Evolutionary conservation across 1,140 invertebrate genomes (phyloP).

Genomic region (Coenobita brevimanus): DNA sequence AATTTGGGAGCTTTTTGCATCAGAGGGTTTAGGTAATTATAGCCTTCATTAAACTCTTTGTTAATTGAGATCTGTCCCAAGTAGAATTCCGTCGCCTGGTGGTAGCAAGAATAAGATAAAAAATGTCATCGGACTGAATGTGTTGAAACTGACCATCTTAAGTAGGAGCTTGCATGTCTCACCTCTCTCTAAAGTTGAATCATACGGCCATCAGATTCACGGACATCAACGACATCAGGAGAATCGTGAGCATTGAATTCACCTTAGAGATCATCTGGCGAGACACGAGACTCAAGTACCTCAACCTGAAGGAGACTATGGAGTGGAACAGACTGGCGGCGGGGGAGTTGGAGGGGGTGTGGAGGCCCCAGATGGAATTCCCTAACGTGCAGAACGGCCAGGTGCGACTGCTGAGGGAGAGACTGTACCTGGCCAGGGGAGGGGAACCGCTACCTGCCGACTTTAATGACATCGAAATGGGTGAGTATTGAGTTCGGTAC

Average conservation of each 20-base stretch:
- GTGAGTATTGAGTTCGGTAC: too few relatives aligned
- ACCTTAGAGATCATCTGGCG: slow-evolving; percentile 39
- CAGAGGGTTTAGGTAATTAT: too few relatives aligned
- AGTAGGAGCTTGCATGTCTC: too few relatives aligned
- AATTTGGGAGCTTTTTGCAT: too few relatives aligned
- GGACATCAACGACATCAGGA: slow-evolving; percentile 49
- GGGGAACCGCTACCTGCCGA: slow-evolving; percentile 29
- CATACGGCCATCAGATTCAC: too few relatives aligned
- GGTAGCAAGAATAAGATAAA: too few relatives aligned
- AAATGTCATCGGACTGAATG: too few relatives aligned
- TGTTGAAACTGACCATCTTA: too few relatives aligned
- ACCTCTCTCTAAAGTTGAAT: too few relatives aligned
- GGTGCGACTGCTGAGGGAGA: slow-evolving; percentile 42
- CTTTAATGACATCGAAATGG: slow-evolving; percentile 55
- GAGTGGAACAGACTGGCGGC: slow-evolving; percentile 43
- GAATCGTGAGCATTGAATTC: slow-evolving; percentile 50
- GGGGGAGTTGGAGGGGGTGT: slow-evolving; percentile 35
- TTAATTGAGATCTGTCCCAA: too few relatives aligned
- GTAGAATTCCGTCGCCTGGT: too few relatives aligned
- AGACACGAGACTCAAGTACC: slow-evolving; percentile 50
- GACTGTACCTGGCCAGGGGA: slow-evolving; percentile 18
- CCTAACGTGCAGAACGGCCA: slow-evolving; percentile 50
- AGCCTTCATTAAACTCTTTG: too few relatives aligned
- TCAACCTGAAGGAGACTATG: slow-evolving; percentile 45
- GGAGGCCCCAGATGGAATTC: slow-evolving; percentile 50